phyloP scores from a whole-genome alignment of 2,797 vertebrate species.

The Paramormyrops hopkinsi region DNA sequence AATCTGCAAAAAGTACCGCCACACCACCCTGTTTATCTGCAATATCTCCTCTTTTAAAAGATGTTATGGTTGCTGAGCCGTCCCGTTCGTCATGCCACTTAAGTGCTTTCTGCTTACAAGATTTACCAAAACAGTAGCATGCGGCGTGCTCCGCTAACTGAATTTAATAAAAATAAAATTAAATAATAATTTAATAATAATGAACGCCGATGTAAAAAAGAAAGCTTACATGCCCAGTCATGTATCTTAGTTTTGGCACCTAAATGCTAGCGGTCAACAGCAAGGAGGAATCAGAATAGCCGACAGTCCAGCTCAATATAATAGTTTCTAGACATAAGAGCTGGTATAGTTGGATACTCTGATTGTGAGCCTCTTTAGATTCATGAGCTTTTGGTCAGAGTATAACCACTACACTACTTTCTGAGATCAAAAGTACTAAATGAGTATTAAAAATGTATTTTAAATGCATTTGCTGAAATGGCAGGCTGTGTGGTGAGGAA shows the following conservation, averaged over 20 bases:
- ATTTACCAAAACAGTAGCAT: background rate
- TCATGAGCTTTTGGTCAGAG: background rate
- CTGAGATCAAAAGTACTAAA: background rate
- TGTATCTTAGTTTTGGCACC: background rate
- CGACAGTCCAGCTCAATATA: background rate
- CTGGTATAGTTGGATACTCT: background rate
- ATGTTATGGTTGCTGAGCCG: background rate
- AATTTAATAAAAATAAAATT: no score
- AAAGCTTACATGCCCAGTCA: background rate
- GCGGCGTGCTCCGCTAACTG: background rate
- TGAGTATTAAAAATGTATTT: background rate
- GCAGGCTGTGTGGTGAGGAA: background rate
- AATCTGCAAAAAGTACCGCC: no score
- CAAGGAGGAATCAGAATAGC: background rate
- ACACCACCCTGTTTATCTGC: background rate
- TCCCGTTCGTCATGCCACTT: background rate
- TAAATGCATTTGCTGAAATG: background rate
- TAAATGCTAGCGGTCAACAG: background rate
- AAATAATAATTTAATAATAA: no score
- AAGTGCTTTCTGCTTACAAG: background rate
- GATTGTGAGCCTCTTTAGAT: background rate
- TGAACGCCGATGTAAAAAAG: background rate
- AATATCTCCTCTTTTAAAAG: background rate
- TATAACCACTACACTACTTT: background rate
- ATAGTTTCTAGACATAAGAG: background rate